Conservation (phyloP, 2,113 vertebrate species). For the Alaudala cheleensis region DNA sequence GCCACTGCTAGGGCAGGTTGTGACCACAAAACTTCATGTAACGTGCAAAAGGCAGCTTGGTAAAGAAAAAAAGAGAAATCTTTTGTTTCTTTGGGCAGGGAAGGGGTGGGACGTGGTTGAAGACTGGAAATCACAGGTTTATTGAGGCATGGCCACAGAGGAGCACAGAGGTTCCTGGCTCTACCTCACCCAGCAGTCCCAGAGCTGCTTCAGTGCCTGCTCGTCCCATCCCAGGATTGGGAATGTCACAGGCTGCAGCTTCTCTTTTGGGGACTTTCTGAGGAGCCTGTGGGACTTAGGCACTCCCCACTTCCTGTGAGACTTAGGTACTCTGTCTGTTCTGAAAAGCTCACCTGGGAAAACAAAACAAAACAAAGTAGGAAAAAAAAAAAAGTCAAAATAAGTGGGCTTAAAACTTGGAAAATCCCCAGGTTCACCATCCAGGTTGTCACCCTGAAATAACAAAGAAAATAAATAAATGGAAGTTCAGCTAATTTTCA, state of each 20-base stretch:
- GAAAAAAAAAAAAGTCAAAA: background rate
- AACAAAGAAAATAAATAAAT: background rate
- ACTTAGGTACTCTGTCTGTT: background rate
- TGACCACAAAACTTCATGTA: background rate
- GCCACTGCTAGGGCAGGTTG: background rate
- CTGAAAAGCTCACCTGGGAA: background rate
- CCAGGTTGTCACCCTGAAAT: background rate
- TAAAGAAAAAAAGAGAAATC: background rate
- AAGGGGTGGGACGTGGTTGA: background rate
- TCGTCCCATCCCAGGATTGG: fast-evolving
- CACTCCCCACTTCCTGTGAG: background rate
- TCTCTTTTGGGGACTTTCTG: background rate
- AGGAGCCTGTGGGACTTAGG: background rate
- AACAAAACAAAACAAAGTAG: too few relatives aligned
- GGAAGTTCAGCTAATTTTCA: background rate
- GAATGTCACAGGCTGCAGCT: background rate
- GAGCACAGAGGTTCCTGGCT: conserved; percentile 21
- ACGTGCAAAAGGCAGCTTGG: background rate
- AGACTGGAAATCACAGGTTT: background rate
- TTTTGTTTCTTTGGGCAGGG: background rate
- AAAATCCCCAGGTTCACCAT: background rate
- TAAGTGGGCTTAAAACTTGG: background rate
- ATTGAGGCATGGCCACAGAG: background rate
- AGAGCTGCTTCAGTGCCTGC: conserved; percentile 33
- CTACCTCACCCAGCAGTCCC: conserved; percentile 67